Evolutionary conservation across 1,140 invertebrate genomes (phyloP).

Genomic region (Calliphora vicina): DNA sequence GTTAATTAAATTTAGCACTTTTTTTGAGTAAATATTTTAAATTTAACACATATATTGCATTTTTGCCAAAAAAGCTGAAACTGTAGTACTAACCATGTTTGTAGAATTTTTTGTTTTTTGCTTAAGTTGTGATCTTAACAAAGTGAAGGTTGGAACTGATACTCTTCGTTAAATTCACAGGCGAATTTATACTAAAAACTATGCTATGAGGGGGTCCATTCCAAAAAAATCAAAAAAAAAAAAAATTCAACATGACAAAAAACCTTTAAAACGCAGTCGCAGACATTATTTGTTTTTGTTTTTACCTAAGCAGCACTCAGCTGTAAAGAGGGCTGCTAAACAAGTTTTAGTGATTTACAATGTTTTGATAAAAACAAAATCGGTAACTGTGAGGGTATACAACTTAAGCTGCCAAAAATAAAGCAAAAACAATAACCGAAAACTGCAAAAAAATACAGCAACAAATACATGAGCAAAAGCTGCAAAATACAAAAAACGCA

Average conservation of each 20-base stretch:
- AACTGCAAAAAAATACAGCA: neutral
- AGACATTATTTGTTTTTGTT: neutral
- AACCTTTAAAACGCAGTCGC: neutral
- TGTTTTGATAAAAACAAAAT: neutral
- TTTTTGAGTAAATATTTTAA: neutral
- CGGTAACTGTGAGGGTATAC: neutral
- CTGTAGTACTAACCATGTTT: slow-evolving; percentile 54
- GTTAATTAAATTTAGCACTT: neutral
- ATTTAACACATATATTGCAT: neutral
- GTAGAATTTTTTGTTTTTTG: slow-evolving; percentile 25
- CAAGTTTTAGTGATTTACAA: slow-evolving; percentile 22
- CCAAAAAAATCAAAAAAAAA: neutral
- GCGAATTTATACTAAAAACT: slow-evolving; percentile 57
- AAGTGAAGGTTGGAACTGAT: slow-evolving; percentile 61
- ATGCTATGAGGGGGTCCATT: slow-evolving; percentile 40
- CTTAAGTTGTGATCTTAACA: slow-evolving; percentile 45
- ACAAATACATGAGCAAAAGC: neutral
- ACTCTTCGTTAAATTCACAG: slow-evolving; percentile 54
- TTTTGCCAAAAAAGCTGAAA: neutral
- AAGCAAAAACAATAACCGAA: neutral
- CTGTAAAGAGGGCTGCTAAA: slow-evolving; percentile 19
- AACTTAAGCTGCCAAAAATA: neutral
- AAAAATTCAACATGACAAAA: neutral
- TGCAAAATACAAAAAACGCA: neutral
- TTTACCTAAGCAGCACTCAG: neutral